Evolutionary conservation across 1,140 invertebrate species (phyloP), one percentile per base, ranked within the genome.

Genomic region (Hycleus phaleratus): DNA sequence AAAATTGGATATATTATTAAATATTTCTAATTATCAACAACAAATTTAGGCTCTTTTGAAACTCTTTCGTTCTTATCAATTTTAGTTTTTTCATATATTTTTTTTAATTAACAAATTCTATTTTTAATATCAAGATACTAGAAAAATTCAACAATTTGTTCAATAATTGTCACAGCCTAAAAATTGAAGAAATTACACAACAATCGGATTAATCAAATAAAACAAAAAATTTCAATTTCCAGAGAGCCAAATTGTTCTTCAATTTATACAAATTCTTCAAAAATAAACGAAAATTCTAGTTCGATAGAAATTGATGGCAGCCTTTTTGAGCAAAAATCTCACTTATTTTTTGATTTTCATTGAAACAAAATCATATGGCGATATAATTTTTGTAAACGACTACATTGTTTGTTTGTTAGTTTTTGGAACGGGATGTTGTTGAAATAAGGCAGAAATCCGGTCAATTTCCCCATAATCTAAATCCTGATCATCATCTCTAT

Each of bases 151-250:
- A 68, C 62, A 64, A 64, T 61, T 59, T 42, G 9, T 55, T 51
- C 47, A 67, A 57, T 60, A 59, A 58, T 47, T 54, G 63, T 69
- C 68, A 69, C 68, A 69, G 68, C 68, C 68, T 65, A 69, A 68
- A 68, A 63, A 58, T 63, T 42, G 60, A 18, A 18, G 18, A 67
- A 64, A 46, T 56, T 59, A 56, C 49, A 52, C n/a, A 47, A 24
- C 9, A 24, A 12, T 47, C 44, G 6, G 24, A 46, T 6, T 6
- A 11, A 11, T 47, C n/a, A 32, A 26, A 47, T 26, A 40, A 38
- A 51, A 42, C 9, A n/a, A 43, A 53, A 52, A 56, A 46, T 40
- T 24, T 46, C 11, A 49, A 26, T 44, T 45, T 48, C 26, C 38
- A 32, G 11, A 51, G n/a, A 38, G 26, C 8, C 7, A 25, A 26